Conservation (phyloP, 2,797 vertebrate genomes). For the Pseudomugil tenellus region DNA sequence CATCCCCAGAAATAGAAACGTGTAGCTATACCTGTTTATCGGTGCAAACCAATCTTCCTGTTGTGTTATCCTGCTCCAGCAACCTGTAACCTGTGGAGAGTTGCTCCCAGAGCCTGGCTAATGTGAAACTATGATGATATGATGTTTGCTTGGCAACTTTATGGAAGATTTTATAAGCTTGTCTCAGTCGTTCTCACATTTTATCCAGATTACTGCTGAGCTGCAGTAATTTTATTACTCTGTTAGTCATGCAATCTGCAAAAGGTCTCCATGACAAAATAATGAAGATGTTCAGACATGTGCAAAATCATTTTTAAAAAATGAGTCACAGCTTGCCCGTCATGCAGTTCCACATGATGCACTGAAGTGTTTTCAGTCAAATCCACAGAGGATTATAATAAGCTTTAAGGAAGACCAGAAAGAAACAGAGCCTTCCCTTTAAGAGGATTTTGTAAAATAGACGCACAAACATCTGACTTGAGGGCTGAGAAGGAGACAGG, state of each 20-base stretch:
- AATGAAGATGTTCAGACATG: not conserved
- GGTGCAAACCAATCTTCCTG: not conserved
- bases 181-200: too few relatives aligned
- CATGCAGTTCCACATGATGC: not conserved
- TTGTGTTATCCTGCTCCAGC: slow-evolving; percentile 3
- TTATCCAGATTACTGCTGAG: not conserved
- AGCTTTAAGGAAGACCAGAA: not conserved
- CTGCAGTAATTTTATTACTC: not conserved
- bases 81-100: too few relatives aligned
- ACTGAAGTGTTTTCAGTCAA: not conserved
- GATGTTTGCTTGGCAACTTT: too few relatives aligned
- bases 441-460: slow-evolving; percentile 13
- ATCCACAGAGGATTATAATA: not conserved
- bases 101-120: too few relatives aligned
- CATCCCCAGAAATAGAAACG: not conserved
- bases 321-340: not conserved
- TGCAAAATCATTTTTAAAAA: not conserved
- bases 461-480: not conserved
- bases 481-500: not conserved
- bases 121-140: too few relatives aligned
- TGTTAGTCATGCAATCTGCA: not conserved
- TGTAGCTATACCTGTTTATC: not conserved
- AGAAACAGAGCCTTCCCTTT: not conserved
- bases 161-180: too few relatives aligned
- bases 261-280: not conserved